These are phyloP conservation scores for Uria lomvia DNA, from an alignment of 2,113 vertebrate genomes.

Conservation along the genomic window DNA sequence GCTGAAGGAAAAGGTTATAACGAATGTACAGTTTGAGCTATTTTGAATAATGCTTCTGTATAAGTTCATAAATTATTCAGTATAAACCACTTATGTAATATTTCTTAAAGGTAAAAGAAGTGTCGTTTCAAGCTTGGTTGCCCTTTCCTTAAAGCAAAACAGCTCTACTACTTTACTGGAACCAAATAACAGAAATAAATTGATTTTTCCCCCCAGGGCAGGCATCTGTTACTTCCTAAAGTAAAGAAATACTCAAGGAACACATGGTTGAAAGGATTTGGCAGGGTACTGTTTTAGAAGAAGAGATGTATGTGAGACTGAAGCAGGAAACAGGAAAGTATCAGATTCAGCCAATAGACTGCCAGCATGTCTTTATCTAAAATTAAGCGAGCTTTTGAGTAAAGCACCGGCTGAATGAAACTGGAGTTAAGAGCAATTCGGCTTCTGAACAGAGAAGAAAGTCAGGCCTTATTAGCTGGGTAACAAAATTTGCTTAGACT, in stretches of 20 bases:
- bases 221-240: slow-evolving; percentile 46
- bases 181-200: slow-evolving; percentile 54
- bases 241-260: slow-evolving; percentile 44
- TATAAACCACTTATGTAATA: slow-evolving; percentile 42
- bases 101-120: slow-evolving; percentile 54
- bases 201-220: background rate
- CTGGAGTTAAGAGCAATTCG: background rate
- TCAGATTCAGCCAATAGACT: background rate
- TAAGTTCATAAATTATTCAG: slow-evolving; percentile 60
- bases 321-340: slow-evolving; percentile 3
- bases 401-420: background rate
- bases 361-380: background rate
- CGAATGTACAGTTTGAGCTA: background rate
- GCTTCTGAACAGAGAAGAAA: background rate
- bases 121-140: slow-evolving; percentile 13
- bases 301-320: background rate
- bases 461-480: background rate
- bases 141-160: slow-evolving; percentile 44
- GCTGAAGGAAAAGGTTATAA: slow-evolving; percentile 1
- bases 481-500: background rate
- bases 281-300: background rate
- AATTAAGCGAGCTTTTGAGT: background rate
- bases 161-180: slow-evolving; percentile 30
- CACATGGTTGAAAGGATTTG: slow-evolving; percentile 36
- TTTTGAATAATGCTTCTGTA: slow-evolving; percentile 15